Base-by-base conservation (phyloP, 2,888 invertebrate genomes). In the Philereme vetulata region DNA sequence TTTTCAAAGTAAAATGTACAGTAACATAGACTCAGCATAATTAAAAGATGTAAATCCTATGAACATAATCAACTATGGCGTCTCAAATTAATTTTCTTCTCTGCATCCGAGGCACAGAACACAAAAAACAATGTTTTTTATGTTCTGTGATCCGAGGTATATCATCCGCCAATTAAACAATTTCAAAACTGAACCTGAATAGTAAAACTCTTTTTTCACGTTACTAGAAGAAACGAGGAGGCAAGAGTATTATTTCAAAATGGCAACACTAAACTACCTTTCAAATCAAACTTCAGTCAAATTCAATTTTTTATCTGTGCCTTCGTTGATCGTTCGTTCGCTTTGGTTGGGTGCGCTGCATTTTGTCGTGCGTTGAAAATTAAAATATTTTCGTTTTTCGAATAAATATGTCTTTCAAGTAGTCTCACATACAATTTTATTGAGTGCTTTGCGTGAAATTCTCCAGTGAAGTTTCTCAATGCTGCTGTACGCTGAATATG, bases 401-500 rank as follows among this genome's bases (percentile, higher is more conserved):
- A 80, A 64, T 78, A 66, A 77, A 81, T 78, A 79, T 76, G 66
- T 68, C 62, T 72, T 72, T 72, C 56, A 65, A 66, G 72, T 78
- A 70, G 66, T 74, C 61, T 70, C 74, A 72, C 69, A 79, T 80
- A 84, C 80, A 80, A 77, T 82, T 77, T 78, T 79, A 64, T 64
- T 68, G 70, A 83, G 84, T 88, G 82, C 68, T 79, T 71, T 65
- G 75, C 75, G 87, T 88, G 85, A 80, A 81, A 81, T 81, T 82
- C 84, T 81, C 75, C 64, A 72, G 74, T 84, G 84, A 84, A 87
- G 79, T 72, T 85, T 80, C 81, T 89, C 85, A 90, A 92, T 92
- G 91, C 88, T 86, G 87, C 88, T 87, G 82, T 89, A 83, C 81
- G 85, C 88, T 89, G 92, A 93, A 92, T 93, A 96, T 96, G 96